Percentiles rank a stretch among this genome's conserved stretches.
phyloP scores from a whole-genome alignment of 2,797 vertebrate genomes.

The Trachops cirrhosus region DNA sequence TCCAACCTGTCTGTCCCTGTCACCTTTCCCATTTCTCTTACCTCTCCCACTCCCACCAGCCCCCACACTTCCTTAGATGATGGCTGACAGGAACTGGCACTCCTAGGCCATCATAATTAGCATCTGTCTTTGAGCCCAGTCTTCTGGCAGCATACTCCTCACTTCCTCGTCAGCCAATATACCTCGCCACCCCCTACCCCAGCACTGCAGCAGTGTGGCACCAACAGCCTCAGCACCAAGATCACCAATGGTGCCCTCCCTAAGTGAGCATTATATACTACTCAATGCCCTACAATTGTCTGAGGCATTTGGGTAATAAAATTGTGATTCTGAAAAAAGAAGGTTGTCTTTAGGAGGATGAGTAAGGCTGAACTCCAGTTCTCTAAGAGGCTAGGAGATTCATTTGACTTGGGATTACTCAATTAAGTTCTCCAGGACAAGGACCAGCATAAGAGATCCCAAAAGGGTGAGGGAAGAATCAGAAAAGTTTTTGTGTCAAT shows the following conservation, averaged over 20 bases:
- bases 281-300: not conserved
- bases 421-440: not conserved
- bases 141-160: constrained; percentile 38
- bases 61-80: constrained; percentile 21
- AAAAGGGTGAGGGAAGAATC: not conserved
- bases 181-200: constrained; percentile 15
- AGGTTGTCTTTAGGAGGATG: not conserved
- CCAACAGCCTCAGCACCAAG: constrained; percentile 32
- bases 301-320: not conserved
- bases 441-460: not conserved
- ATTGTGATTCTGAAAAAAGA: not conserved
- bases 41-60: not conserved
- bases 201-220: not conserved
- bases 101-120: constrained; percentile 29
- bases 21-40: constrained; percentile 42
- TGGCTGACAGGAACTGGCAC: not conserved
- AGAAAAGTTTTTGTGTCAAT: accelerated
- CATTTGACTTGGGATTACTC: not conserved
- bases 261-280: not conserved
- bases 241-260: constrained; percentile 19
- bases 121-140: constrained; percentile 58
- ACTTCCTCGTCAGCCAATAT: constrained; percentile 32
- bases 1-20: constrained; percentile 59
- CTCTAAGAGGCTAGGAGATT: not conserved
- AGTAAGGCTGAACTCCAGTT: not conserved